Conservation (phyloP, 2,888 invertebrate species). For the Hirtodrosophila alboralis region DNA sequence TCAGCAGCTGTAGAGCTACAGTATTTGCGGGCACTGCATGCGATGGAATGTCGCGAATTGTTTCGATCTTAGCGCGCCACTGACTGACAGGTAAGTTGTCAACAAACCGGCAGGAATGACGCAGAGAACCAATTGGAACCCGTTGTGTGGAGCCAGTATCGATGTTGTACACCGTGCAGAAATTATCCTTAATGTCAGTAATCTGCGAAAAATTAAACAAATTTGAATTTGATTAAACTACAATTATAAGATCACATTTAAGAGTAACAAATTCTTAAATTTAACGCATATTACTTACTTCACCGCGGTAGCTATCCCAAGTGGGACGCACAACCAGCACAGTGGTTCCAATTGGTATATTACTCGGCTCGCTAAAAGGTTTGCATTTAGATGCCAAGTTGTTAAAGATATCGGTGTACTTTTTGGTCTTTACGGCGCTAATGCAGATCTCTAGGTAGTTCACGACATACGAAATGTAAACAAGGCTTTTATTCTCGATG, state of each 20-base stretch:
- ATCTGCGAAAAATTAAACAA: conserved; percentile 19
- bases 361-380: conserved; percentile 7
- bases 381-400: conserved; percentile 35
- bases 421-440: conserved; percentile 31
- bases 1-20: conserved; percentile 19
- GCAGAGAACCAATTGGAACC: conserved; percentile 19
- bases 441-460: conserved; percentile 39
- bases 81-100: conserved; percentile 47
- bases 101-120: conserved; percentile 52
- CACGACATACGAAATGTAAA: conserved; percentile 48
- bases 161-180: conserved; percentile 48
- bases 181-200: not conserved
- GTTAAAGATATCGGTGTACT: conserved; percentile 43
- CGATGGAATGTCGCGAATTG: conserved; percentile 38
- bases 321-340: conserved; percentile 44
- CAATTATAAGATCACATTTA: too few relatives aligned
- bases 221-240: not conserved
- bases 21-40: conserved; percentile 29
- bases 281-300: conserved; percentile 34
- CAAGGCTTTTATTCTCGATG: conserved; percentile 23
- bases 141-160: conserved; percentile 38
- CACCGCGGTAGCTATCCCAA: conserved; percentile 42
- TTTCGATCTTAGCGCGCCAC: conserved; percentile 27
- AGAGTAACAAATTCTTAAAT: too few relatives aligned
- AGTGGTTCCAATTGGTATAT: conserved; percentile 25